Conservation (phyloP, 2,888 invertebrate genomes). For the Harpagoxenus sublaevis region DNA sequence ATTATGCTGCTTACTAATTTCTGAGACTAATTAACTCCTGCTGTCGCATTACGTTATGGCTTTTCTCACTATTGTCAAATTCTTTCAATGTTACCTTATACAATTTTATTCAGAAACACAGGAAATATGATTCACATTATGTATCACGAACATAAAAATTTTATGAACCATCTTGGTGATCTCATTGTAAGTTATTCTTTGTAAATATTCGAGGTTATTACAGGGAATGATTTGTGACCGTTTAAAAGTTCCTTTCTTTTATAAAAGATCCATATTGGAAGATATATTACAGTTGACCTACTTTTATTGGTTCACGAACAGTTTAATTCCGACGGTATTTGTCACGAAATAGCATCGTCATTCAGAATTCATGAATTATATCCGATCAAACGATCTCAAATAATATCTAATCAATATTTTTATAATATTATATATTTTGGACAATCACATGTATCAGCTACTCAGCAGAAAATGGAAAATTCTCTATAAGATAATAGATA, state of each 20-base stretch:
- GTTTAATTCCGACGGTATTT: neutral
- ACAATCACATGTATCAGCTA: neutral
- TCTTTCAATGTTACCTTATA: conserved; percentile 4
- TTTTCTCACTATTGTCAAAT: conserved; percentile 23
- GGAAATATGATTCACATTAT: neutral
- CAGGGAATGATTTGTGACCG: neutral
- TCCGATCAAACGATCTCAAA: neutral
- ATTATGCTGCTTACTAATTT: conserved; percentile 34
- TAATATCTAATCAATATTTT: conserved; percentile 15
- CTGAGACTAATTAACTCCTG: conserved; percentile 39
- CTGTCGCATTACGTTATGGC: neutral
- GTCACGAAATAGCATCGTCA: conserved; percentile 12
- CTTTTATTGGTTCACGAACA: conserved; percentile 16
- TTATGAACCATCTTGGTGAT: neutral
- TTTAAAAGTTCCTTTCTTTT: neutral
- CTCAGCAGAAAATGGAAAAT: neutral
- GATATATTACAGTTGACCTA: conserved; percentile 32
- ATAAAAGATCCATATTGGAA: conserved; percentile 9
- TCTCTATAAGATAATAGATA: neutral
- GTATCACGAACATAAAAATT: neutral
- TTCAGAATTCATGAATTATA: conserved; percentile 10
- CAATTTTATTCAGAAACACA: neutral
- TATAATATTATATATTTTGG: neutral
- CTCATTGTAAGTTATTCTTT: neutral
- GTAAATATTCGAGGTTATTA: neutral